Evolutionary conservation across 2,113 vertebrate genomes (phyloP), one percentile per base, ranked within the genome.

Genomic region (Lepisosteus oculatus): DNA sequence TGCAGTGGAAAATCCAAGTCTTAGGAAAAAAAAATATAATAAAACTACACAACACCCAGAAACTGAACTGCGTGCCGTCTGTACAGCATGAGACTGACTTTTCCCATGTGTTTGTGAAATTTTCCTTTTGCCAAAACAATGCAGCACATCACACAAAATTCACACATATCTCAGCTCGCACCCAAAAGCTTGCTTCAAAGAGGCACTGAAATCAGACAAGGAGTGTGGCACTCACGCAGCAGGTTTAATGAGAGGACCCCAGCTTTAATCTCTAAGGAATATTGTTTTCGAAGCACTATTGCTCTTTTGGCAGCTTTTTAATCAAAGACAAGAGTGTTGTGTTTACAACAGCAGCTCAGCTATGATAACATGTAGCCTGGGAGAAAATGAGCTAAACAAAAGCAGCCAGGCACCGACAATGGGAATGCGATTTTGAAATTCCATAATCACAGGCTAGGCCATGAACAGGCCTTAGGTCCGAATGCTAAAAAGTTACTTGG

Each of bases 311-410:
- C 85, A 88, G 84, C 85, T 85, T 74, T 88, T 91, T 81, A 89
- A 82, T 92, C 85, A 80, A 78, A 87, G 76, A 8, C 85, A 67
- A 73, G 88, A 88, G 89, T 89, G 84, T 83, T 74, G 78, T 90
- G 84, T 91, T 92, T 89, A 77, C 81, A 72, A 70, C 79, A 88
- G 83, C 85, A 42, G 87, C 82, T 86, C 80, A 83, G 90, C 91
- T 78, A 88, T 92, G 90, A 89, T 90, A 91, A 85, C 88, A 71
- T 76, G 81, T 89, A 82, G 82, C 86, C 86, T 63, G 77, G 67
- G 73, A 94, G 93, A 93, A 94, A 93, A 93, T 94, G 78, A 94
- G 67, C 87, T 91, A 89, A 93, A 79, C 3, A 62, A 77, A 71
- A 14, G 76, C 78, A 73, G 43, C 6, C 79, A 80, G 61, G 57